Conservation (phyloP, 2,113 vertebrate species). For the Castor canadensis region DNA sequence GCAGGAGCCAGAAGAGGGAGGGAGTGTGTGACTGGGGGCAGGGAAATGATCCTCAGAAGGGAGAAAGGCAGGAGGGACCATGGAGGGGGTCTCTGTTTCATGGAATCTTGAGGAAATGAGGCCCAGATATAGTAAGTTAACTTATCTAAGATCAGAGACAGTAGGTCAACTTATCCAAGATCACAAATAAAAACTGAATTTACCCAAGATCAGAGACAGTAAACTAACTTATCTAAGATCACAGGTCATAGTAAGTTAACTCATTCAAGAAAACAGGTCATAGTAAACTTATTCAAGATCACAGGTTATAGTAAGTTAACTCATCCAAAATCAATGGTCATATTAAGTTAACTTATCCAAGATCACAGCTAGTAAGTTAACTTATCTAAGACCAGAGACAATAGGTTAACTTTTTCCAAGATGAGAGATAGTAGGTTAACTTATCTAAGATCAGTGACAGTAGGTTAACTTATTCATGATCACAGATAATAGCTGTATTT, state of each 20-base stretch:
- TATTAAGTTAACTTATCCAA: background rate
- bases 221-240: background rate
- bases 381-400: too few species aligned
- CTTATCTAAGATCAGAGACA: background rate
- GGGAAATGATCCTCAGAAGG: background rate
- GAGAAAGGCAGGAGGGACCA: too few species aligned
- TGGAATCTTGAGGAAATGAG: background rate
- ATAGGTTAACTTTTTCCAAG: too few species aligned
- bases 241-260: background rate
- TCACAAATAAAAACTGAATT: background rate
- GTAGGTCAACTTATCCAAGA: background rate
- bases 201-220: background rate
- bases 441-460: too few species aligned
- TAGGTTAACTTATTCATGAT: too few species aligned
- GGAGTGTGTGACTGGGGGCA: background rate
- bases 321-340: background rate
- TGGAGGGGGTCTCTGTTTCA: fast-evolving
- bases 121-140: background rate
- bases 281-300: background rate
- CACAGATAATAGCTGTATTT: too few species aligned
- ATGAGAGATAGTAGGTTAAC: too few species aligned
- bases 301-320: background rate
- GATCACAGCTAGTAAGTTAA: too few species aligned
- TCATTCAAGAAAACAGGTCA: too few species aligned
- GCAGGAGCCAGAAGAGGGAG: background rate